phyloP scores from a whole-genome alignment of 2,113 vertebrate genomes.

The Dryoscopus gambensis region DNA sequence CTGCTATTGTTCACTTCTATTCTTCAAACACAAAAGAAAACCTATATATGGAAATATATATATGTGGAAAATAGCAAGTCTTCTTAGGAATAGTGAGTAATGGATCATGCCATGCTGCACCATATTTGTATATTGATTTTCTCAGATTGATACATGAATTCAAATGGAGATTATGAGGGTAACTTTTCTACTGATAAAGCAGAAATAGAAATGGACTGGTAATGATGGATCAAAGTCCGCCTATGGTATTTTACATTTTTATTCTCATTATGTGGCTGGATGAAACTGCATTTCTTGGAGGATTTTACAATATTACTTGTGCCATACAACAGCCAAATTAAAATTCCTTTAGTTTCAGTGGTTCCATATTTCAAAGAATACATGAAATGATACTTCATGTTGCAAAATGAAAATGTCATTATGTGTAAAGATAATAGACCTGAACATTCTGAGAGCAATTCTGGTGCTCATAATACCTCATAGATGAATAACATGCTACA shows the following conservation, averaged over 20 bases:
- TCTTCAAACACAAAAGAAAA: background rate
- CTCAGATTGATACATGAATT: background rate
- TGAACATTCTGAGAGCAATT: background rate
- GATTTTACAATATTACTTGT: background rate
- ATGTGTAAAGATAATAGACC: background rate
- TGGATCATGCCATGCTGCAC: background rate
- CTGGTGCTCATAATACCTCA: background rate
- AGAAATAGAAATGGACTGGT: background rate
- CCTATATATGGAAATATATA: background rate
- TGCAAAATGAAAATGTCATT: background rate
- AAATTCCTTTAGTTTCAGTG: background rate
- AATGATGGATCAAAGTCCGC: background rate
- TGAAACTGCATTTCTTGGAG: background rate
- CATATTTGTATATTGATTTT: background rate
- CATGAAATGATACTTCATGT: background rate
- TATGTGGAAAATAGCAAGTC: background rate
- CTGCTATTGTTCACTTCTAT: background rate
- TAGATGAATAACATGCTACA: background rate
- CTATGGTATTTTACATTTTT: background rate
- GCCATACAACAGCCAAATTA: background rate
- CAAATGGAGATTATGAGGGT: background rate
- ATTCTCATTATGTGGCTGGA: background rate
- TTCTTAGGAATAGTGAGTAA: background rate
- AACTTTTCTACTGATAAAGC: background rate
- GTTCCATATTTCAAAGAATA: background rate